Evolutionary conservation across 2,113 vertebrate genomes (phyloP).

Genomic region (Bostrychus sinensis): DNA sequence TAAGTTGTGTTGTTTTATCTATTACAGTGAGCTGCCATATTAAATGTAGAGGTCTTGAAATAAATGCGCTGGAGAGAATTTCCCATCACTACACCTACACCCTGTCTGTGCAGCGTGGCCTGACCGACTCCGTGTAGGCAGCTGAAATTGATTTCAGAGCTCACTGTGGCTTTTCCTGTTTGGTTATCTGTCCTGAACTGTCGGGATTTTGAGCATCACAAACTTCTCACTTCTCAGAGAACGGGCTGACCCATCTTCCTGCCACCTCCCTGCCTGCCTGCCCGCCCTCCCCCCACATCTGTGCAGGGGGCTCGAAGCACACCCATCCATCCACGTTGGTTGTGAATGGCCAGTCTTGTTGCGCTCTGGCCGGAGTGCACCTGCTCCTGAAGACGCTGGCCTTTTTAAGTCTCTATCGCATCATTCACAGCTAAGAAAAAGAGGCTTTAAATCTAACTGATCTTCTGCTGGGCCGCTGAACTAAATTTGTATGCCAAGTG

Average conservation of each 20-base stretch:
- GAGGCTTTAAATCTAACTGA: constrained; percentile 1
- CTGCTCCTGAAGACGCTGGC: constrained; percentile 54
- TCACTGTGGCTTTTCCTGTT: constrained; percentile 26
- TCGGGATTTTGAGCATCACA: not conserved
- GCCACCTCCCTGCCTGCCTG: constrained; percentile 35
- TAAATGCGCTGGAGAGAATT: constrained; percentile 16
- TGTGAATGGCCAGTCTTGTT: constrained; percentile 62
- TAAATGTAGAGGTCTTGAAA: not conserved
- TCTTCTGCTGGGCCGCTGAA: not conserved
- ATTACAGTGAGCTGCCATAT: too few species aligned
- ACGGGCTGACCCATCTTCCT: constrained; percentile 13
- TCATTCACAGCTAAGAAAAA: constrained; percentile 33
- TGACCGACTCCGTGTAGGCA: constrained; percentile 39
- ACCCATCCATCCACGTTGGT: constrained; percentile 52
- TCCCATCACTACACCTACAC: constrained; percentile 38
- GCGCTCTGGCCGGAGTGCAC: constrained; percentile 60
- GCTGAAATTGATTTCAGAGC: constrained; percentile 26
- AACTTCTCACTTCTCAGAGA: constrained; percentile 11
- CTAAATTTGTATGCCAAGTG: constrained; percentile 3
- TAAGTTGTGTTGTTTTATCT: too few species aligned
- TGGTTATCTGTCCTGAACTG: not conserved
- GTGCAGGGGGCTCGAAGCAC: constrained; percentile 44
- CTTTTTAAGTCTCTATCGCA: constrained; percentile 24
- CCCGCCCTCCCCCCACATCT: constrained; percentile 46
- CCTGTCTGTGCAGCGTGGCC: constrained; percentile 35